Base-by-base conservation (phyloP, 2,888 invertebrate genomes). In the Dynastes hyllus region DNA sequence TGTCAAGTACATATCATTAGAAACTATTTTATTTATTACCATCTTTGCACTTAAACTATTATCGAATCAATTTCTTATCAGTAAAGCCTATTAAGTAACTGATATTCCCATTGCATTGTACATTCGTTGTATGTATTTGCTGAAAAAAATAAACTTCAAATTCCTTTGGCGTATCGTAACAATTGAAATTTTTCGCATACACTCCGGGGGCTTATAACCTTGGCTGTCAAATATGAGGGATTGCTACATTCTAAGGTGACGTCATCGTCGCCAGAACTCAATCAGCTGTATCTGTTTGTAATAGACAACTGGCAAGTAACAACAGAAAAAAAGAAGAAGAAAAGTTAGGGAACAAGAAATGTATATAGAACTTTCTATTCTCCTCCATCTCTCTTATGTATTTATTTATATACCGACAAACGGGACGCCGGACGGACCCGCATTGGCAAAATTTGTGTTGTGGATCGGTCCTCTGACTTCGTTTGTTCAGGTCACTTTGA, bases 151-250 rank as follows among this genome's bases (percentile, higher is more conserved):
- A 37, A n/a, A 65, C 61, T 6, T 65, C 40, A n/a, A 65, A 37
- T 37, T 65, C 40, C 65, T 65, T 2, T 8, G 13, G n/a, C 32
- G 32, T 65, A 32, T 65, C 65, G 65, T 65, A 37, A 70, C 69
- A 53, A 70, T 70, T 70, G 32, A 53, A 32, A 53, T 70, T 53
- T 53, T 53, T 53, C 70, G 53, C 53, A 70, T 53, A 32, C 53
- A 55, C 29, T 22, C n/a, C 53, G 6, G 70, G 22, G 16, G 53
- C 51, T 70, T 51, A 37, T 51, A 65, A 76, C 76, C 76, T 76
- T 76, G 76, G 50, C 65, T 76, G 76, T 76, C 76, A 76, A 76
- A 76, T 50, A 76, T 76, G 76, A 76, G 63, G 50, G 76, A 76
- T 76, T 29, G 58, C 61, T 76, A 29, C 65, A 32, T 63, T 65